Percentiles rank a stretch among this genome's conserved stretches.
Evolutionary conservation across 1,140 invertebrate genomes (phyloP).

Genomic region (Chymomyza costata): DNA sequence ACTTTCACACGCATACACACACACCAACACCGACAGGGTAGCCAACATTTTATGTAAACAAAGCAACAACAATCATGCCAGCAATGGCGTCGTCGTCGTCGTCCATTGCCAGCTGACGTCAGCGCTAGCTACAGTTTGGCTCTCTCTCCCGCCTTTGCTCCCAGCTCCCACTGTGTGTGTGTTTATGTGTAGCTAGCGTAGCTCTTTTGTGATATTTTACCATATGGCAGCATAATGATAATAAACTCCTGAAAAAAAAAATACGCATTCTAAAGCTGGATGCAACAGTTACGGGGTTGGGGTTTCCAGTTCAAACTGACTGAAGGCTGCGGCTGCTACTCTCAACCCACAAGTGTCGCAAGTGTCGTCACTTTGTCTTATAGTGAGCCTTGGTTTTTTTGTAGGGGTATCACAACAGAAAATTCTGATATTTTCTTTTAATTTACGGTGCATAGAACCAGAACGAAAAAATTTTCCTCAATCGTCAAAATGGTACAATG

Average conservation of each 20-base stretch:
- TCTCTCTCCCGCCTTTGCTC: constrained; percentile 5
- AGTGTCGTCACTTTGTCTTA: constrained; percentile 57
- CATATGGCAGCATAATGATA: constrained; percentile 73
- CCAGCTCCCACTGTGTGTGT: constrained; percentile 8
- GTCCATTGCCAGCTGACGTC: constrained; percentile 49
- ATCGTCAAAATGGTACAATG: too few species aligned
- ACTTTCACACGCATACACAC: constrained; percentile 2
- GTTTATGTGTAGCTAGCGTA: too few species aligned
- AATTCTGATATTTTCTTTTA: too few species aligned
- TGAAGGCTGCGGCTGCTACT: too few species aligned
- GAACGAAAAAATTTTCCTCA: too few species aligned
- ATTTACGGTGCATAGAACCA: too few species aligned
- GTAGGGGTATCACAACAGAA: too few species aligned
- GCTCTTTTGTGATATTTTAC: constrained; percentile 28
- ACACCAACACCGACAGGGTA: neutral
- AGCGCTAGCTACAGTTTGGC: constrained; percentile 4
- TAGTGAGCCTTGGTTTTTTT: too few species aligned
- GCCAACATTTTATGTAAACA: constrained; percentile 29
- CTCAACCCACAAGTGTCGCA: constrained; percentile 8
- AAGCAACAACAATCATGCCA: constrained; percentile 57
- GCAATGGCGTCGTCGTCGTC: constrained; percentile 17
- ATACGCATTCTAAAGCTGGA: constrained; percentile 31
- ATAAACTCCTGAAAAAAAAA: constrained; percentile 73
- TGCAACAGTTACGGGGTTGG: constrained; percentile 38
- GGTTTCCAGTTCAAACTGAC: neutral